A percentile compares a stretch with the other conserved stretches of the same genome.
These are phyloP conservation scores for Crossoptilon crossoptilon DNA, from an alignment of 2,797 vertebrate species.

Conservation along the genomic window DNA sequence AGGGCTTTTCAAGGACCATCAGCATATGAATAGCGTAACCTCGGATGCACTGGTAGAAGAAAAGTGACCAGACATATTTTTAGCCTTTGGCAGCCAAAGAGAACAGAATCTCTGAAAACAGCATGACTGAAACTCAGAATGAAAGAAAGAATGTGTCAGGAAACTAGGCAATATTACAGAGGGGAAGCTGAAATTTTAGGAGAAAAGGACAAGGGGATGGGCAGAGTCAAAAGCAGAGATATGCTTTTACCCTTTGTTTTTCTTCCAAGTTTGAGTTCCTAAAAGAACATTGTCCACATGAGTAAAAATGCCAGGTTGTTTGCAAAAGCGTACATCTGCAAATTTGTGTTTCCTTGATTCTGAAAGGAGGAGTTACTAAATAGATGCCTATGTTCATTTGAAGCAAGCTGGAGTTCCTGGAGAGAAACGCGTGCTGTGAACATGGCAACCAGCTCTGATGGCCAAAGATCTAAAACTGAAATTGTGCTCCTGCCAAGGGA, in stretches of 20 bases:
- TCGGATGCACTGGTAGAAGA: constrained; percentile 31
- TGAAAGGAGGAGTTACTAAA: neutral
- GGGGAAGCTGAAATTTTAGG: neutral
- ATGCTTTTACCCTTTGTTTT: neutral
- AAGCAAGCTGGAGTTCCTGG: neutral
- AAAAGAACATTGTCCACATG: neutral
- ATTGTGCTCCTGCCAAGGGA: neutral
- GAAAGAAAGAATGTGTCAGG: neutral
- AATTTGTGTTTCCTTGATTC: neutral
- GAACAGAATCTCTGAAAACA: neutral
- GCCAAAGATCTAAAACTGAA: neutral
- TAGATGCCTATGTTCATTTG: neutral
- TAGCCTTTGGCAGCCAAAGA: constrained; percentile 29
- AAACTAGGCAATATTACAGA: neutral
- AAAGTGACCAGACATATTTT: constrained; percentile 53
- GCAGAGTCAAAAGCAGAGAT: neutral
- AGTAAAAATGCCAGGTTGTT: neutral
- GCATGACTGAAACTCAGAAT: neutral
- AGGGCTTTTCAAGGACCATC: constrained; percentile 54
- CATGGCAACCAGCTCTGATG: neutral
- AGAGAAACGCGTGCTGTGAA: neutral
- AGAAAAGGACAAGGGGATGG: neutral
- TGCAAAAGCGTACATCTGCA: neutral
- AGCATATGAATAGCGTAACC: constrained; percentile 55
- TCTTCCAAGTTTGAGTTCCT: neutral